Evolutionary conservation across 2,797 vertebrate species (phyloP).

Genomic region (Macropodus opercularis): DNA sequence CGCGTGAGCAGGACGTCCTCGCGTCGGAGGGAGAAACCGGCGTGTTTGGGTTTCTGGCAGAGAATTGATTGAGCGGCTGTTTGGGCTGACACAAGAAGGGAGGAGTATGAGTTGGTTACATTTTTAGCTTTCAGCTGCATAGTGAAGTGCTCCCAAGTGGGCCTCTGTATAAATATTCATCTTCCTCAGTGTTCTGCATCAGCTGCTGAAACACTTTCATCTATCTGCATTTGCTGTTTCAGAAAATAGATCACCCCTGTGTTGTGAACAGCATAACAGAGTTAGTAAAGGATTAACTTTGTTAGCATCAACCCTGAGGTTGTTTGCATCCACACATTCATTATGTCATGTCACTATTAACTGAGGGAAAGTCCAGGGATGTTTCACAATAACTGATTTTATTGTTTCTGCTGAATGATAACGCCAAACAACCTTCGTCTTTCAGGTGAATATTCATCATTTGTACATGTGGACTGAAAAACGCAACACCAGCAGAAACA

Average conservation of each 20-base stretch:
- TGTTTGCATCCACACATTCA: constrained; percentile 10
- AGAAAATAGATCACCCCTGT: constrained; percentile 51
- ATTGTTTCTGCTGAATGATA: constrained; percentile 8
- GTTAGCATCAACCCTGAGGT: constrained; percentile 17
- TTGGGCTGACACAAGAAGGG: constrained; percentile 52
- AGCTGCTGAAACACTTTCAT: constrained; percentile 74
- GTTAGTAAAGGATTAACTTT: constrained; percentile 35
- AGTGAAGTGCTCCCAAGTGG: constrained; percentile 63
- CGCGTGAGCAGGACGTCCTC: constrained; percentile 34
- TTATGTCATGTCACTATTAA: constrained; percentile 6
- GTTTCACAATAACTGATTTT: neutral
- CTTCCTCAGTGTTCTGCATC: constrained; percentile 64
- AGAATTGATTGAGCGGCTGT: constrained; percentile 53
- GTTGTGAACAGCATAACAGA: constrained; percentile 27
- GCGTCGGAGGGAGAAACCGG: constrained; percentile 21
- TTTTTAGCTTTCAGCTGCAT: constrained; percentile 60
- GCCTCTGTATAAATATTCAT: constrained; percentile 78
- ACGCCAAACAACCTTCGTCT: neutral
- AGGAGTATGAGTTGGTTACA: constrained; percentile 45
- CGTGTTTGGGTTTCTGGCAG: constrained; percentile 48
- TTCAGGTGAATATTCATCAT: neutral
- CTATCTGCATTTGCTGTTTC: constrained; percentile 54
- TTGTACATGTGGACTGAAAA: neutral
- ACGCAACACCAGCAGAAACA: neutral
- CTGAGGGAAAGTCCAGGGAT: constrained; percentile 3